These are phyloP conservation scores for Propithecus coquereli DNA, from an alignment of 2,113 vertebrate genomes.

Conservation along the genomic window DNA sequence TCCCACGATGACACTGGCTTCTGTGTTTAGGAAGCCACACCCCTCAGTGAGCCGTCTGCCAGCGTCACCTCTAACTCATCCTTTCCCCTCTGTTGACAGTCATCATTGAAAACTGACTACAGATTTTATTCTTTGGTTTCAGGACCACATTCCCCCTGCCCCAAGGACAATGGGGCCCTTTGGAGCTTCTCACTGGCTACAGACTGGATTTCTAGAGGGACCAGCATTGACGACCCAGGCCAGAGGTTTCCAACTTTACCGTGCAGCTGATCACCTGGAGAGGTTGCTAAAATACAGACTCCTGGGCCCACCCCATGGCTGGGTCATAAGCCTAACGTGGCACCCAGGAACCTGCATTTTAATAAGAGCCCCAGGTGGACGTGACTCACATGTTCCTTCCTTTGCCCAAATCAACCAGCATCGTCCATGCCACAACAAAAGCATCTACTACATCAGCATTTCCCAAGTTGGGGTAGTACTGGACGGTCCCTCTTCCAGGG, in stretches of 20 bases:
- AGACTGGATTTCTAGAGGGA: neutral
- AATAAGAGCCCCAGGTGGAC: neutral
- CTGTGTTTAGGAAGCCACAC: neutral
- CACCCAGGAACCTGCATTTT: neutral
- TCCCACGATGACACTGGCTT: neutral
- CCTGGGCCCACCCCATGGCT: neutral
- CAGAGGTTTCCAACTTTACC: neutral
- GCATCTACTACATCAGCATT: neutral
- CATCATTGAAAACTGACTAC: neutral
- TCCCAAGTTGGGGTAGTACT: neutral
- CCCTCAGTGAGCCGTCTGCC: neutral
- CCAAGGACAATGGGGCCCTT: neutral
- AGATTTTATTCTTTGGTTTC: neutral
- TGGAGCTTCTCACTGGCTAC: neutral
- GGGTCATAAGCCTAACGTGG: too few relatives aligned
- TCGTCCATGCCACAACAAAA: neutral
- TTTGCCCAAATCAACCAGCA: neutral
- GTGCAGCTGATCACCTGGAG: neutral
- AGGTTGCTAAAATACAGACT: neutral
- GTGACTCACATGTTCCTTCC: neutral
- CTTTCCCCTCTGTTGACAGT: neutral
- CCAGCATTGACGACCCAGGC: neutral
- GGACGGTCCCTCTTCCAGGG: neutral
- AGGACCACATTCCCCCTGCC: accelerated
- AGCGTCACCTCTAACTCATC: neutral